A percentile compares a stretch with the other conserved stretches of the same genome.
Conservation (phyloP, 1,140 invertebrate genomes). For the Pinna nobilis region DNA sequence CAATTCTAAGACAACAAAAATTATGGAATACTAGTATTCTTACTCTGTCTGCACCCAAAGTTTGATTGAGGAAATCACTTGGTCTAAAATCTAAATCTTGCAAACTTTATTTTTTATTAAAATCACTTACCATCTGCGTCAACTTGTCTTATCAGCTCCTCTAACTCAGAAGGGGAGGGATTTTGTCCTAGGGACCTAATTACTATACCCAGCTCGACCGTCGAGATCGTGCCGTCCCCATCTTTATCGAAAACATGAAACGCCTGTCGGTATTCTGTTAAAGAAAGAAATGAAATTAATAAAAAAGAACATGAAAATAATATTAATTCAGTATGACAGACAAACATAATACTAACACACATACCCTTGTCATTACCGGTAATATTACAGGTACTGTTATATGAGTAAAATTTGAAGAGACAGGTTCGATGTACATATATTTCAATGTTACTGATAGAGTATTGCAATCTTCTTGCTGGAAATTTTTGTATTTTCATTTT, state of each 20-base stretch:
- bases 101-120: neutral
- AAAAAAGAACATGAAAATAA: neutral
- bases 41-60: no score
- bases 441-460: no score
- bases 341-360: neutral
- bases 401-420: no score
- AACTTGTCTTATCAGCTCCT: constrained; percentile 87
- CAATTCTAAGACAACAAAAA: no score
- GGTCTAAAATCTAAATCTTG: neutral
- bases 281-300: neutral
- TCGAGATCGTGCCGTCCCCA: constrained; percentile 47
- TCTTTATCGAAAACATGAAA: constrained; percentile 53
- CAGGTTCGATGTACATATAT: no score
- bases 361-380: no score
- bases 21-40: no score
- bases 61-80: no score
- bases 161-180: constrained; percentile 34
- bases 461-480: no score
- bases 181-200: constrained; percentile 40
- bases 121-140: constrained; percentile 84
- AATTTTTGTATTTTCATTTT: no score
- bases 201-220: constrained; percentile 40
- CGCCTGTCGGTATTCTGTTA: constrained; percentile 37
- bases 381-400: no score
- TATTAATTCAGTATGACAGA: neutral